A percentile compares a stretch with the other conserved stretches of the same genome.
These are phyloP conservation scores for Rhopalosiphum maidis DNA, from an alignment of 1,140 invertebrate genomes.

Conservation along the genomic window DNA sequence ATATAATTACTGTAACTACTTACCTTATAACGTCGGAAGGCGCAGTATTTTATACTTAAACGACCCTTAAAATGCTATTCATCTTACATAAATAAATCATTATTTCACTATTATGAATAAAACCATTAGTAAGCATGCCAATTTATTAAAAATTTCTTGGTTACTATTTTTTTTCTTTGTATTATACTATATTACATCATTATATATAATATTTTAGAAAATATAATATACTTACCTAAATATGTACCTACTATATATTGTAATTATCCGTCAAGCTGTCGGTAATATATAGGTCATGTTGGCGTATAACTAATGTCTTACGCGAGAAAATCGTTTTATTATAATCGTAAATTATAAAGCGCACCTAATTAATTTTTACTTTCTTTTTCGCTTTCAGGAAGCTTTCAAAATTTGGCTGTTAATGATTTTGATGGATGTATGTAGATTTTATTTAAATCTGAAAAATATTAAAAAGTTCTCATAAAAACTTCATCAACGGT, in stretches of 20 bases:
- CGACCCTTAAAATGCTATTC: not conserved
- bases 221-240: not conserved
- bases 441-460: not conserved
- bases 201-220: not conserved
- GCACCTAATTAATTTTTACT: not conserved
- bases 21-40: not conserved
- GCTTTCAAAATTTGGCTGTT: not conserved
- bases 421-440: not conserved
- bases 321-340: not conserved
- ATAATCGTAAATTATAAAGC: not conserved
- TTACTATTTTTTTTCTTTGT: not conserved
- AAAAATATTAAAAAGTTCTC: not conserved
- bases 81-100: not conserved
- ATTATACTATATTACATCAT: not conserved
- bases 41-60: not conserved
- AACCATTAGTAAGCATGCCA: conserved; percentile 6
- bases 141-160: not conserved
- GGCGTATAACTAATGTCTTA: not conserved
- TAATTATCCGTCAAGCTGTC: conserved; percentile 1
- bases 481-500: not conserved
- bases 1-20: not conserved
- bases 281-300: not conserved
- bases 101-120: not conserved
- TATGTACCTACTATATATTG: not conserved
- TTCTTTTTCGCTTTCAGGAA: not conserved